Base-by-base conservation (phyloP, 2,888 invertebrate species). In the Dichetophora obliterata region DNA sequence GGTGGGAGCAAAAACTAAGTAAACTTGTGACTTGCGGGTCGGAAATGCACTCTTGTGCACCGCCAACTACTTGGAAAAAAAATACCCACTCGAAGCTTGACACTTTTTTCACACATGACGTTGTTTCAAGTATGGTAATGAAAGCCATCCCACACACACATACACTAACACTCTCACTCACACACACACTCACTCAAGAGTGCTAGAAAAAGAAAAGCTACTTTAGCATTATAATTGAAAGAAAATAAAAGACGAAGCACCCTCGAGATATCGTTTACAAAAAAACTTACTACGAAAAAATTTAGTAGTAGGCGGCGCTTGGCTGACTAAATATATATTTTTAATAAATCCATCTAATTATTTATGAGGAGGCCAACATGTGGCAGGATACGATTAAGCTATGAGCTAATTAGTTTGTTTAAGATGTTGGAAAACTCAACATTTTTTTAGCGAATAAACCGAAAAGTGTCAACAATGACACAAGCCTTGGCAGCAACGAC, bases 351-450 rank as follows among this genome's bases (percentile, higher is more conserved):
- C 71, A 73, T 63, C 50, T 73, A 61, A 73, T 73, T 63, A 73
- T 27, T 5, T 8, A 59, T 72, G 27, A 48, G 65, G 54, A 22
- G 31, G n/a, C 24, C 22, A 52, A 22, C 31, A 57, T 43, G 34
- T 31, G 22, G 43, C 66, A 43, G 37, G 1, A 11, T 22, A 27
- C 24, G 14, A 43, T 43, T 43, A 43, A 43, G 19, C 54, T 77
- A 80, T 72, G 76, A 79, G 81, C 82, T 83, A 83, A 83, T 83
- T 83, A 83, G 82, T 82, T 83, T 82, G 82, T 82, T 82, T 82
- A 83, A 83, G 82, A 82, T 81, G 82, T 80, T 81, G 81, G 82
- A 83, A 82, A 82, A 63, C 66, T 22, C 52, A 9, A 43, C 27
- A 31, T 19, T 63, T 8, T 34, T n/a, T 27, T 50, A 24, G 31